phyloP scores from a whole-genome alignment of 2,888 invertebrate genomes.

The Hypolimnas misippus region DNA sequence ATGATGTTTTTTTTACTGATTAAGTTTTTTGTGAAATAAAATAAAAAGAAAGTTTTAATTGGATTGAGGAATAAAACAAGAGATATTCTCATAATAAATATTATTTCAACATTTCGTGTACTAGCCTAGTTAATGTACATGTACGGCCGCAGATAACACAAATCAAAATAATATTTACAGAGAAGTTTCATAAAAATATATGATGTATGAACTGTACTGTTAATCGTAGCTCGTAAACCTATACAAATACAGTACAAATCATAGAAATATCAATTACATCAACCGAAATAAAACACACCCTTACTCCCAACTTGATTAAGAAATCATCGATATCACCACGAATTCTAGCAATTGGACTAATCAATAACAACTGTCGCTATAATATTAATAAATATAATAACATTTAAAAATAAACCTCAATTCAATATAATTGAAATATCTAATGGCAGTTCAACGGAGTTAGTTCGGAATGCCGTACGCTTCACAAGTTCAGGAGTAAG shows the following conservation, averaged over 20 bases:
- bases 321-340: slow-evolving; percentile 18
- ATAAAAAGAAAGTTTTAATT: background rate
- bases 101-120: slow-evolving; percentile 73
- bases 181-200: slow-evolving; percentile 56
- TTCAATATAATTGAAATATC: slow-evolving; percentile 14
- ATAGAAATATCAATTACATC: slow-evolving; percentile 32
- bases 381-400: slow-evolving; percentile 18
- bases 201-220: slow-evolving; percentile 25
- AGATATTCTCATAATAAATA: slow-evolving; percentile 74
- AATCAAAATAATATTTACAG: slow-evolving; percentile 81
- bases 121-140: slow-evolving; percentile 65
- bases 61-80: slow-evolving; percentile 53
- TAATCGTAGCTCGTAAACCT: slow-evolving; percentile 10
- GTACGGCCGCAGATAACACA: slow-evolving; percentile 55
- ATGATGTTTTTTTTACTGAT: no score
- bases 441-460: slow-evolving; percentile 24
- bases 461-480: slow-evolving; percentile 14
- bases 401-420: slow-evolving; percentile 22
- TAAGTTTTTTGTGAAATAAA: background rate
- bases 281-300: slow-evolving; percentile 35
- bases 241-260: slow-evolving; percentile 36
- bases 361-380: slow-evolving; percentile 29
- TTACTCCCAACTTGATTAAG: slow-evolving; percentile 44
- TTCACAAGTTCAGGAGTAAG: slow-evolving; percentile 27
- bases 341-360: slow-evolving; percentile 39